Evolutionary conservation across 1,140 invertebrate species (phyloP), one percentile per base, ranked within the genome.

Genomic region (Philaenus spumarius): DNA sequence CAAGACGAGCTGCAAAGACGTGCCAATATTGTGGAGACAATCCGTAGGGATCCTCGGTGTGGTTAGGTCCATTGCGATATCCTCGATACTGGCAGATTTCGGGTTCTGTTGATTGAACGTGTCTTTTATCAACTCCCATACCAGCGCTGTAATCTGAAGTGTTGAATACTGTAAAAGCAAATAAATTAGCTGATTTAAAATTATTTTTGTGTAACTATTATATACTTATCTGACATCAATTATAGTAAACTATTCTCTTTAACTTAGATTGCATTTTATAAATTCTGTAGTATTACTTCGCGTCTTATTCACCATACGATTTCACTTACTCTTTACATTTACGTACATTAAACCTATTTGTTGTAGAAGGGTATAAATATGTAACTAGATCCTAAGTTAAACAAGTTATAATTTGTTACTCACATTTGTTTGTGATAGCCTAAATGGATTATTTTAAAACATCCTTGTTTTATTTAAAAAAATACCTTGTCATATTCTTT

Each of bases 11-110:
- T 0, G 93, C 92, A 72, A 96, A 92, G 12, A 97, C 89, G 68
- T 96, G 93, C 93, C 93, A 97, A 69, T 94, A 95, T 63, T 90
- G 84, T 0, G 86, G 83, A 58, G 89, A 93, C 1, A 92, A 79
- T 1, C 83, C 83, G 68, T 96, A 96, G 0, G 83, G 79, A 40
- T 88, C 80, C 0, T 68, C 61, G 0, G 71, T 60, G 24, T 65
- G 26, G 52, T 85, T 75, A 0, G 93, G 91, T 0, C 85, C 85
- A 69, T 92, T 91, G 48, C 89, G 77, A 64, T 87, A 90, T n/a
- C 92, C 95, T 37, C 90, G 76, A 71, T 96, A 97, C 52, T 92
- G 87, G 67, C 86, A 95, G 0, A 74, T 80, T 0, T 80, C 76
- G 1, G 77, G 77, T 65, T 83, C 79, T 0, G 71, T 66, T n/a